Evolutionary conservation across 2,113 vertebrate genomes (phyloP).

Genomic region (Boleophthalmus pectinirostris): DNA sequence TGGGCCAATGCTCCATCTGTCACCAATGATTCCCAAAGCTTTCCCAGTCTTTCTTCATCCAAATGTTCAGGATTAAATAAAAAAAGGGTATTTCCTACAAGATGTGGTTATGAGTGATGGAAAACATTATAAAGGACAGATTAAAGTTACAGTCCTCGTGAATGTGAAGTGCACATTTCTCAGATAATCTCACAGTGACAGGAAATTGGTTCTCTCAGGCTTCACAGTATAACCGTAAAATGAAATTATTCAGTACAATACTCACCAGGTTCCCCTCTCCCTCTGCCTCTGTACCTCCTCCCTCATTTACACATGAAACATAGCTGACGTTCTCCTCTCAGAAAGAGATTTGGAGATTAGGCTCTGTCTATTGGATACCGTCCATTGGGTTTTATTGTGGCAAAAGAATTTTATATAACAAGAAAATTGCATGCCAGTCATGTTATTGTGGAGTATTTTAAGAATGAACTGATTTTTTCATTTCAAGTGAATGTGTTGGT

Average conservation of each 20-base stretch:
- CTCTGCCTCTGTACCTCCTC: constrained; percentile 13
- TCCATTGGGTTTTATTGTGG: constrained; percentile 15
- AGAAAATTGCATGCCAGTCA: constrained; percentile 5
- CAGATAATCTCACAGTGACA: constrained; percentile 46
- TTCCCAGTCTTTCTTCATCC: constrained; percentile 16
- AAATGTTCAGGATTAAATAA: constrained; percentile 43
- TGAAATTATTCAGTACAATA: constrained; percentile 52
- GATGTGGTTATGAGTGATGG: constrained; percentile 30
- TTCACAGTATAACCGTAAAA: constrained; percentile 33
- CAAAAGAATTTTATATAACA: not conserved
- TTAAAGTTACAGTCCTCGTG: constrained; percentile 24
- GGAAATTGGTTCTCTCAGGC: constrained; percentile 48
- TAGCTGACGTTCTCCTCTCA: constrained; percentile 12
- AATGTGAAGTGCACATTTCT: constrained; percentile 46
- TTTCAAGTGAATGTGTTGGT: not conserved
- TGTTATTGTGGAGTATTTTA: not conserved
- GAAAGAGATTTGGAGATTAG: constrained; percentile 39
- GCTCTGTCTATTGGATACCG: constrained; percentile 29
- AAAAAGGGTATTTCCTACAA: constrained; percentile 21
- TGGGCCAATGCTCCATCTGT: constrained; percentile 43
- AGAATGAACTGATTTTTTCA: not conserved
- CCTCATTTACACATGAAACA: constrained; percentile 20
- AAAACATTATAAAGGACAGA: constrained; percentile 23
- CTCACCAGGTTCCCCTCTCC: constrained; percentile 10
- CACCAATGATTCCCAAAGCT: constrained; percentile 30